These are phyloP conservation scores for Malthinus seriepunctatus DNA, from an alignment of 2,888 invertebrate genomes.

Conservation along the genomic window DNA sequence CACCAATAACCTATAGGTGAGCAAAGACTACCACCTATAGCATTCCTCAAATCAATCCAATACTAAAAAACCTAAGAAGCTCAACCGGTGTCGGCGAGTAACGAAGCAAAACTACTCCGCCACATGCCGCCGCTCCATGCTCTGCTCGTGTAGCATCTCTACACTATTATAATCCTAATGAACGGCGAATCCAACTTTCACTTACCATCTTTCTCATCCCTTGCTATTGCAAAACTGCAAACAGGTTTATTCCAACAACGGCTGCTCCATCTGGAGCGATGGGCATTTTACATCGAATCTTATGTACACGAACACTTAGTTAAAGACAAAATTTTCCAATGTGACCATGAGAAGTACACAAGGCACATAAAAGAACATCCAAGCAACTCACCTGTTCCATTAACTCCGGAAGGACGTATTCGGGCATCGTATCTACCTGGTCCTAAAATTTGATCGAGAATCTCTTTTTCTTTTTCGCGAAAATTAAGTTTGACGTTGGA, in stretches of 20 bases:
- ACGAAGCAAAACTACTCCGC: slow-evolving; percentile 17
- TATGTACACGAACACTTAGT: too few species aligned
- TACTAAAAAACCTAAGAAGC: slow-evolving; percentile 49
- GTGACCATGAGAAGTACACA: too few species aligned
- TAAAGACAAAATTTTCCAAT: too few species aligned
- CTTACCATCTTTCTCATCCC: slow-evolving; percentile 99
- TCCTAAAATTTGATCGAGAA: slow-evolving; percentile 90
- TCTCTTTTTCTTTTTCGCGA: slow-evolving; percentile 92
- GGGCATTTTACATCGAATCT: slow-evolving; percentile 39
- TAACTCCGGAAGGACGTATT: slow-evolving; percentile 90
- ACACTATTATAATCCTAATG: slow-evolving; percentile 48
- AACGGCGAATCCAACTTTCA: slow-evolving; percentile 52
- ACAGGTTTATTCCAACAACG: slow-evolving; percentile 96
- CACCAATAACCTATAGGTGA: slow-evolving; percentile 41
- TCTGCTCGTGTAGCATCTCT: slow-evolving; percentile 51
- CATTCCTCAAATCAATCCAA: slow-evolving; percentile 41
- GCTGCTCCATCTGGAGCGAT: slow-evolving; percentile 87
- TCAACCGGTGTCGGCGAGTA: slow-evolving; percentile 44
- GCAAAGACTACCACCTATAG: slow-evolving; percentile 35
- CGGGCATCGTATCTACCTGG: slow-evolving; percentile 90
- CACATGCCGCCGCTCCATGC: slow-evolving; percentile 47
- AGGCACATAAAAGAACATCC: background rate
- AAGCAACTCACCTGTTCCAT: slow-evolving; percentile 82
- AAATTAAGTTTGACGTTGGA: slow-evolving; percentile 84
- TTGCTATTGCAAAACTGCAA: slow-evolving; percentile 98